Base-by-base conservation (phyloP, 1,140 invertebrate species). In the Pinna nobilis region DNA sequence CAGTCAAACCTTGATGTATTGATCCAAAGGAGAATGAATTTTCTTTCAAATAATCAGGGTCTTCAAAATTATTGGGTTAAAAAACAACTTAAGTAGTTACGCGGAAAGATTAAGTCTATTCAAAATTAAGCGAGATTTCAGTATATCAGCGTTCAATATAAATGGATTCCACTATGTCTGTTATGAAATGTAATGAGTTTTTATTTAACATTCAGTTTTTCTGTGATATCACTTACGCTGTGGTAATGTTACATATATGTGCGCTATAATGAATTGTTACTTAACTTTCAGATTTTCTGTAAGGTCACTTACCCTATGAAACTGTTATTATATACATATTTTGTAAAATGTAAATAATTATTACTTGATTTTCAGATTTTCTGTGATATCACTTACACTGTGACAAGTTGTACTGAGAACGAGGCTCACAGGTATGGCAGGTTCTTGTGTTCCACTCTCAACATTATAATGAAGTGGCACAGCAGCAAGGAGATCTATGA, bases 391-490 rank as follows among this genome's bases (percentile, higher is more conserved):
- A 98, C 97, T 3, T 98, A 98, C 89, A 96, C 97, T 23, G 94
- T 99, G 66, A 97, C 96, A 70, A 97, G 95, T 3, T 98, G 97
- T 88, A 98, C 97, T 47, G 98, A 99, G 90, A 98, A 98, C 87
- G 98, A 99, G 91, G 97, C 97, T 23, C 95, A 96, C 87, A 93
- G 97, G 50, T 99, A 99, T 90, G 98, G 98, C 1, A 91, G 95
- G 82, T 99, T 99, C 90, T 91, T 99, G 37, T 95, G 95, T 88
- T 93, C 95, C 55, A 94, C 98, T 90, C 89, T 99, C 20, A 95
- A 97, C 84, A 97, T 96, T 67, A 95, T 98, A 30, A 98, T 98
- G 96, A 93, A 93, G 71, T 99, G 98, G 98, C 97, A 99, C 90
- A 93, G 93, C 53, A 94, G 95, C 82, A 94, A 95, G 87, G 91